phyloP scores from a whole-genome alignment of 2,888 invertebrate species.

The Loripinus fragilis region DNA sequence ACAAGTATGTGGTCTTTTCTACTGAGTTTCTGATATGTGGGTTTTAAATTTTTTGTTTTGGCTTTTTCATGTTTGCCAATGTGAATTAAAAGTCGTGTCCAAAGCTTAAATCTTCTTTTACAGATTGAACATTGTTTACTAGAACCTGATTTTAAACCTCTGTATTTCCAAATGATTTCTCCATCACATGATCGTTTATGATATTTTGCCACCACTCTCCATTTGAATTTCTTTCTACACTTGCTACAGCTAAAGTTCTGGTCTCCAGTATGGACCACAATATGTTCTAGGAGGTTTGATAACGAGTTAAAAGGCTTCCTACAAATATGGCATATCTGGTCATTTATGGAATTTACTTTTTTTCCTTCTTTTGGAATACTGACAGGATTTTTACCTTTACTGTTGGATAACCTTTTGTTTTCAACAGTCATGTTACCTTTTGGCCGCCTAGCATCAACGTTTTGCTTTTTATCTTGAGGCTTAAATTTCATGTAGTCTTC shows the following conservation, averaged over 20 bases:
- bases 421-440: no score
- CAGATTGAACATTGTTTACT: no score
- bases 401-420: neutral
- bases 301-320: neutral
- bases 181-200: neutral
- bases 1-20: no score
- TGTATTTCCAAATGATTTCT: neutral
- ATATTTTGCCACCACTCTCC: neutral
- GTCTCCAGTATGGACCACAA: neutral
- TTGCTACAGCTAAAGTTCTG: neutral
- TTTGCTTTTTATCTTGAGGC: no score
- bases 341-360: no score
- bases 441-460: neutral
- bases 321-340: neutral
- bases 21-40: no score
- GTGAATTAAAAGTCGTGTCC: no score
- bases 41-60: no score
- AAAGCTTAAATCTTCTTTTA: no score
- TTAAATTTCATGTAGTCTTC: no score
- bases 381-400: neutral
- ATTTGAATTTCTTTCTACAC: constrained; percentile 1
- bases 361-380: neutral
- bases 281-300: neutral
- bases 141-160: neutral
- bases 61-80: neutral